These are phyloP conservation scores for Lontra canadensis DNA, from an alignment of 2,113 vertebrate species.

Conservation along the genomic window DNA sequence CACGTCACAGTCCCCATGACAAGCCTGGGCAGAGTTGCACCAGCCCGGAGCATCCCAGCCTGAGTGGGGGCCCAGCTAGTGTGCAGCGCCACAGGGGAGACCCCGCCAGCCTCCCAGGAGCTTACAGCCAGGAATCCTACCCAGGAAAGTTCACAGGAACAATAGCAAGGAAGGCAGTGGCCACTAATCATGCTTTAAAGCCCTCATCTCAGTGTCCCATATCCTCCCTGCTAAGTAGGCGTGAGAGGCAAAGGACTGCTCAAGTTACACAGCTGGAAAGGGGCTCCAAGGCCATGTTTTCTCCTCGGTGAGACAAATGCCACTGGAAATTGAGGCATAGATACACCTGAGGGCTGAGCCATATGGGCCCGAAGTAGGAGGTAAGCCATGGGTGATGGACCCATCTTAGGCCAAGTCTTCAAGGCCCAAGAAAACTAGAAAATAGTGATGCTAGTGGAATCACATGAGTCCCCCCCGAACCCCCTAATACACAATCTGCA, in stretches of 20 bases:
- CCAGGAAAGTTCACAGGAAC: background rate
- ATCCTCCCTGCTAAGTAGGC: background rate
- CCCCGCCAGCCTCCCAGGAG: background rate
- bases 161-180: background rate
- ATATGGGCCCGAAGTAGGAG: background rate
- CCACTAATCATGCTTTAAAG: rapidly evolving
- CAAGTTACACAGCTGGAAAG: background rate
- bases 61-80: background rate
- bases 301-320: background rate
- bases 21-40: background rate
- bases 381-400: background rate
- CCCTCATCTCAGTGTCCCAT: background rate
- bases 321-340: background rate
- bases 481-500: background rate
- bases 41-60: background rate
- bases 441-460: background rate
- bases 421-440: background rate
- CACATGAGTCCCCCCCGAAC: background rate
- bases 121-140: background rate
- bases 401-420: background rate
- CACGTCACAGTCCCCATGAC: background rate
- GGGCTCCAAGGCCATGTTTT: background rate
- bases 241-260: background rate
- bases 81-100: background rate
- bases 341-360: background rate